Evolutionary conservation across 2,888 invertebrate species (phyloP).

Genomic region (Leptogaster cylindrica): DNA sequence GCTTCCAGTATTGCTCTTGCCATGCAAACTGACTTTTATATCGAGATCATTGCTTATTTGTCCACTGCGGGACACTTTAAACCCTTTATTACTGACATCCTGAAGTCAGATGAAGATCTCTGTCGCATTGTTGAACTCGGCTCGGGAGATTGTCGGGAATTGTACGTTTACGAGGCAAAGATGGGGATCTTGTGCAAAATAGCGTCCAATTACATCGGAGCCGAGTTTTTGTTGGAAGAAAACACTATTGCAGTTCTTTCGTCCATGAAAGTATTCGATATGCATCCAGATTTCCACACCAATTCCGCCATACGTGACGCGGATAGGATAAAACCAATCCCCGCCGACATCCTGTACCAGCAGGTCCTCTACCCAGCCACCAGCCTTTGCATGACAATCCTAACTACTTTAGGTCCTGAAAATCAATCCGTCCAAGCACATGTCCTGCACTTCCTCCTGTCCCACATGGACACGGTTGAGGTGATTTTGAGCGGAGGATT

Average conservation of each 20-base stretch:
- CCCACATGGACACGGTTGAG: slow-evolving; percentile 82
- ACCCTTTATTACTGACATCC: slow-evolving; percentile 80
- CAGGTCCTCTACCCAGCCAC: slow-evolving; percentile 84
- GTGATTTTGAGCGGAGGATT: slow-evolving; percentile 75
- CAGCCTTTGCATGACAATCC: slow-evolving; percentile 78
- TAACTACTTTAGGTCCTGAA: slow-evolving; percentile 81
- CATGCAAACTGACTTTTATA: slow-evolving; percentile 75
- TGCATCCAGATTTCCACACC: slow-evolving; percentile 76
- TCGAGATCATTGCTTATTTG: slow-evolving; percentile 70
- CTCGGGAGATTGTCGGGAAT: no score
- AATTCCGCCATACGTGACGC: no score
- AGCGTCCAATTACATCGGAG: slow-evolving; percentile 72
- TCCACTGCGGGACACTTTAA: slow-evolving; percentile 75
- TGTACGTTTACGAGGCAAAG: slow-evolving; percentile 88
- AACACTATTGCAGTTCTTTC: slow-evolving; percentile 69
- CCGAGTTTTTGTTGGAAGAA: slow-evolving; percentile 69
- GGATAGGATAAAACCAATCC: slow-evolving; percentile 55
- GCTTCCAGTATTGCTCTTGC: slow-evolving; percentile 81
- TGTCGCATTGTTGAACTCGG: no score
- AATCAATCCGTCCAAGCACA: slow-evolving; percentile 84
- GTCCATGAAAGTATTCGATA: slow-evolving; percentile 72
- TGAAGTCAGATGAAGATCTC: slow-evolving; percentile 76
- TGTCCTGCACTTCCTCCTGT: slow-evolving; percentile 79
- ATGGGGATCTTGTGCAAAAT: slow-evolving; percentile 79
- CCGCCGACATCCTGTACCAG: slow-evolving; percentile 75